A percentile compares a stretch with the other conserved stretches of the same genome.
phyloP scores from a whole-genome alignment of 2,797 vertebrate genomes.

The Eulemur mongoz region DNA sequence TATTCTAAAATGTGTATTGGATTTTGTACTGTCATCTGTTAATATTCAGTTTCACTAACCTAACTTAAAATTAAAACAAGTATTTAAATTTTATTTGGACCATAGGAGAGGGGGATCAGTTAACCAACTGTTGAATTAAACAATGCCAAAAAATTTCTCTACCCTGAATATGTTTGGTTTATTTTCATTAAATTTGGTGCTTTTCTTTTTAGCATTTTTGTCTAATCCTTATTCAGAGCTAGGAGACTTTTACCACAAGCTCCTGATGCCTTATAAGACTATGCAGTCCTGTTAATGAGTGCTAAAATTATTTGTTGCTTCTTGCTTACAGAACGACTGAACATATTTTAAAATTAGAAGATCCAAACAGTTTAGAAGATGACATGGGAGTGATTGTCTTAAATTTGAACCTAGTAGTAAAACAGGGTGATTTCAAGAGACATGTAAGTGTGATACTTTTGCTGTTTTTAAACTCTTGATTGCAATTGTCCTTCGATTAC shows the following conservation, averaged over 20 bases:
- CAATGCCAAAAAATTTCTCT: neutral
- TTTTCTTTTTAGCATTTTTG: neutral
- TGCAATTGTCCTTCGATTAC: neutral
- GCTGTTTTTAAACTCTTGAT: neutral
- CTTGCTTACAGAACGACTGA: conserved; percentile 87
- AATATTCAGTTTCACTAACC: neutral
- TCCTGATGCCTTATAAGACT: neutral
- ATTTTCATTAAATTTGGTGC: neutral
- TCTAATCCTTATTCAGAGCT: neutral
- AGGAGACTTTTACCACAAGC: neutral
- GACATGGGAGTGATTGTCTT: conserved; percentile 95
- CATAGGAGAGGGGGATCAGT: neutral
- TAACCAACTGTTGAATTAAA: neutral
- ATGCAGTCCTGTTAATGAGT: neutral
- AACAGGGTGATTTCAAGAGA: conserved; percentile 93
- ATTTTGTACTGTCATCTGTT: neutral
- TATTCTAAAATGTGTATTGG: neutral
- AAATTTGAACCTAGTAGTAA: conserved; percentile 90
- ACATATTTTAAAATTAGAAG: conserved; percentile 90
- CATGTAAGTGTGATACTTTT: conserved; percentile 83
- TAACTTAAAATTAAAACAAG: neutral
- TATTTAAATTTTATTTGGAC: conserved; percentile 8
- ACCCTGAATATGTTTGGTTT: neutral
- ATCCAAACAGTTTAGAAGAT: conserved; percentile 94
- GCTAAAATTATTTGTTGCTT: neutral